These are phyloP conservation scores for Uropsilus gracilis DNA, from an alignment of 2,113 vertebrate species.

Conservation along the genomic window DNA sequence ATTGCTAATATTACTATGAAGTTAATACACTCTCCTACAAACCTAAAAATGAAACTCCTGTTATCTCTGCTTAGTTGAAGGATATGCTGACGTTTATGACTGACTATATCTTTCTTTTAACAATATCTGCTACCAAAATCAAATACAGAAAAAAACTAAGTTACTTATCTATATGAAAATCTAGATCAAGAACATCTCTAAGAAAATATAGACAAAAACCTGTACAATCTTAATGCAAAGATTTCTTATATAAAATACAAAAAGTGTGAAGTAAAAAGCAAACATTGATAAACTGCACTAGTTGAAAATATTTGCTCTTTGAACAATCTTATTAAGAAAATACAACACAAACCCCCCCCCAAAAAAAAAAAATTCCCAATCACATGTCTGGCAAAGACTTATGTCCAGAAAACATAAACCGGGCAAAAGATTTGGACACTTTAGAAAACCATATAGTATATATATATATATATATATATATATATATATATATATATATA, in stretches of 20 bases:
- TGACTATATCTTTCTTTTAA: background rate
- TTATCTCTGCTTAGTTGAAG: background rate
- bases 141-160: background rate
- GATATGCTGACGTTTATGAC: background rate
- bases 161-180: no score
- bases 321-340: background rate
- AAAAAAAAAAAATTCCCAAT: background rate
- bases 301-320: background rate
- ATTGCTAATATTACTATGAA: background rate
- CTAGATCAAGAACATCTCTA: background rate
- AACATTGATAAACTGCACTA: background rate
- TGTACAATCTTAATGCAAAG: background rate
- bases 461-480: background rate
- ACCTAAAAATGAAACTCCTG: background rate
- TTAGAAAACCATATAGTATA: background rate
- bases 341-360: background rate
- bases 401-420: background rate
- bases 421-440: background rate
- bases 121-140: background rate
- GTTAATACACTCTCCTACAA: background rate
- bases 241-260: background rate
- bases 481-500: background rate
- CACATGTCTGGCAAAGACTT: background rate
- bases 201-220: background rate
- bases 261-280: background rate